These are phyloP conservation scores for Perca fluviatilis DNA, from an alignment of 2,113 vertebrate genomes.

Conservation along the genomic window DNA sequence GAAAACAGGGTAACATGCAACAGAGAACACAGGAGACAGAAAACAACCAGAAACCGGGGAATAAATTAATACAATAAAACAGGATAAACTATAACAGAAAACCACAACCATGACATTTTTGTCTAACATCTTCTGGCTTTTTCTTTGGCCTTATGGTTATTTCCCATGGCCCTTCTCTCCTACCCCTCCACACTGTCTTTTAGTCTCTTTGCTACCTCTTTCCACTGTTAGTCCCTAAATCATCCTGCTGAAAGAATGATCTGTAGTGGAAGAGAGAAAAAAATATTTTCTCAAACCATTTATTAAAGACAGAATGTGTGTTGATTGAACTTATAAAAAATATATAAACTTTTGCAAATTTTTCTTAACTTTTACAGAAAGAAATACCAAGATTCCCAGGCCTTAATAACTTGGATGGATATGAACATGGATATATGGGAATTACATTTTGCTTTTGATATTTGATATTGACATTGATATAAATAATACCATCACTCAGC, in stretches of 20 bases:
- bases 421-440: neutral
- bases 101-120: neutral
- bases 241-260: neutral
- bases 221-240: neutral
- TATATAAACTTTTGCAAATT: too few relatives aligned
- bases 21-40: too few relatives aligned
- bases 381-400: neutral
- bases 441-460: neutral
- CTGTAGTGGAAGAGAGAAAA: neutral
- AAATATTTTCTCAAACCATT: neutral
- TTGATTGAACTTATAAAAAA: neutral
- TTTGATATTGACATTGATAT: neutral
- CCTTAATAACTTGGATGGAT: neutral
- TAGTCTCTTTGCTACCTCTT: conserved; percentile 20
- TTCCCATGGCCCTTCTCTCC: neutral
- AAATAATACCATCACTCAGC: too few relatives aligned
- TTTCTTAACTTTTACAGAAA: neutral
- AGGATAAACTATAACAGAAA: too few relatives aligned
- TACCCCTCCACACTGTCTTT: neutral
- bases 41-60: too few relatives aligned
- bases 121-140: conserved; percentile 32
- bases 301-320: neutral
- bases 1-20: too few relatives aligned
- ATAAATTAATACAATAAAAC: too few relatives aligned
- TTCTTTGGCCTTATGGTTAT: conserved; percentile 20